Evolutionary conservation across 2,888 invertebrate genomes (phyloP).

Genomic region (Mylabris sibirica): DNA sequence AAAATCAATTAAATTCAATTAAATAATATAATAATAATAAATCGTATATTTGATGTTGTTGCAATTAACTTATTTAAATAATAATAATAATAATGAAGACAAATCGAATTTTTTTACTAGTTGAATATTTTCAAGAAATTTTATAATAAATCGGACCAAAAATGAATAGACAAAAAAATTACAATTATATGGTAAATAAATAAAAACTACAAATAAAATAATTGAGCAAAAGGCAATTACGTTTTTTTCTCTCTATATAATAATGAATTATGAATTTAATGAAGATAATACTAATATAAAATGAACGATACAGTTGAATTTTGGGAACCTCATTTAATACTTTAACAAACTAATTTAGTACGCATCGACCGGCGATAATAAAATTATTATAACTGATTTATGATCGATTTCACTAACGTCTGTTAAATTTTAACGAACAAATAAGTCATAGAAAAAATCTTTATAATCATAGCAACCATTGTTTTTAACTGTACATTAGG

Average conservation of each 20-base stretch:
- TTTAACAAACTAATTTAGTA: not conserved
- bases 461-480: too few relatives aligned
- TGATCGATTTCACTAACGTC: too few relatives aligned
- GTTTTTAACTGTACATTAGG: too few relatives aligned
- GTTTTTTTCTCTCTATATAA: not conserved
- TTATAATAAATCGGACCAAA: constrained; percentile 28
- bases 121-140: constrained; percentile 18
- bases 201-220: constrained; percentile 20
- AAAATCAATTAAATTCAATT: not conserved
- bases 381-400: not conserved
- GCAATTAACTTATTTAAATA: not conserved
- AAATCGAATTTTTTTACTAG: constrained; percentile 28
- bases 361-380: not conserved
- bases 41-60: constrained; percentile 27
- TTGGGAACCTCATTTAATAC: not conserved
- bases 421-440: too few relatives aligned
- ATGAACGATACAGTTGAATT: not conserved
- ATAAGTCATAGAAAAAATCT: too few relatives aligned
- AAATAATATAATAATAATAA: constrained; percentile 18
- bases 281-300: constrained; percentile 7
- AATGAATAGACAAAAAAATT: constrained; percentile 19
- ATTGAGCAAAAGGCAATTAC: constrained; percentile 20
- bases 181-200: constrained; percentile 23
- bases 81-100: constrained; percentile 11
- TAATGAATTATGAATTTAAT: not conserved